Conservation (phyloP, 2,797 vertebrate species). For the Pelochelys cantorii region DNA sequence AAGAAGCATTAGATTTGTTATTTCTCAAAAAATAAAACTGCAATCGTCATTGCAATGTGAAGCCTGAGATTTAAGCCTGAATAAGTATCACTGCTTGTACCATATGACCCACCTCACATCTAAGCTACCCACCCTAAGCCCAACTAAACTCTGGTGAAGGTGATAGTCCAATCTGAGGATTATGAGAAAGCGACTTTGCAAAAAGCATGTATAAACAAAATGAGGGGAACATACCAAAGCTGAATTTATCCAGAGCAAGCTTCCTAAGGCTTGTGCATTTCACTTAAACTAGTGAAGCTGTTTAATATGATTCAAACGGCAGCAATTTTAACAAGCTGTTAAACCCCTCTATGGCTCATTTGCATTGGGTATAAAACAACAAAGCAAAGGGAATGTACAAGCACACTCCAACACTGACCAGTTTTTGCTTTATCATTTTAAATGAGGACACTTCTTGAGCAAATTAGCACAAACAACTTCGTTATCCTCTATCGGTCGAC, state of each 20-base stretch:
- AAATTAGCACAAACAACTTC: conserved; percentile 12
- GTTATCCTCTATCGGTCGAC: background rate
- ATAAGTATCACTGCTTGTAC: conserved; percentile 73
- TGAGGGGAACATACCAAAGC: conserved; percentile 45
- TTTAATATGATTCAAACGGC: conserved; percentile 4
- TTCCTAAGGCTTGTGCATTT: conserved; percentile 66
- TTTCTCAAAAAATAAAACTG: conserved; percentile 85
- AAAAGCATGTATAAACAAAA: conserved; percentile 25
- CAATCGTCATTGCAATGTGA: conserved; percentile 85
- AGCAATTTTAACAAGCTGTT: conserved; percentile 29
- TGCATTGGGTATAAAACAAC: conserved; percentile 47
- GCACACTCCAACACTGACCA: background rate
- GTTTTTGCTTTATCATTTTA: conserved; percentile 23
- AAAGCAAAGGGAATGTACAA: background rate
- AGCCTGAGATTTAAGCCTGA: conserved; percentile 94
- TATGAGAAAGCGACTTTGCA: background rate
- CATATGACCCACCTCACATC: conserved; percentile 44
- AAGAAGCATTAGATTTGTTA: conserved; percentile 84
- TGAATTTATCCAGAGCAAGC: conserved; percentile 43
- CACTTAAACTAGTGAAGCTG: conserved; percentile 61
- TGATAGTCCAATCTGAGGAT: conserved; percentile 24
- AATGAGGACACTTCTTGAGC: background rate
- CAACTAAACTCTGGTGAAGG: conserved; percentile 54
- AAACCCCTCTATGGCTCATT: conserved; percentile 57
- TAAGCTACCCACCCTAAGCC: background rate